Evolutionary conservation across 2,113 vertebrate genomes (phyloP).

Genomic region (Lepidothrix coronata): DNA sequence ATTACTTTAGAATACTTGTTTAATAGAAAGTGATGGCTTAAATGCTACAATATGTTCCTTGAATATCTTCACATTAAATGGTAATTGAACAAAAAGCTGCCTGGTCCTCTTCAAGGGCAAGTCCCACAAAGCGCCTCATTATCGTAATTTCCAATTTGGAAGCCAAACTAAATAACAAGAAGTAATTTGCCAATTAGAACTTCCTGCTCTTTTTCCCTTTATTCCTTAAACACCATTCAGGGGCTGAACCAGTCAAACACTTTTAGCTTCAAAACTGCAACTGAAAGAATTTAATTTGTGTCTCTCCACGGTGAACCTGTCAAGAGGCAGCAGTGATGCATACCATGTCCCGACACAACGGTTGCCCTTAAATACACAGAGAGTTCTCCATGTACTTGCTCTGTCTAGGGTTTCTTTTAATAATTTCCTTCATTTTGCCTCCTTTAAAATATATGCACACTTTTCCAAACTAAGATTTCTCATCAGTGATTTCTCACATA

Average conservation of each 20-base stretch:
- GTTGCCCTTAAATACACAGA: conserved; percentile 53
- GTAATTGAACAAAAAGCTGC: conserved; percentile 80
- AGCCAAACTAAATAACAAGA: conserved; percentile 87
- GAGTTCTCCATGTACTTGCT: conserved; percentile 25
- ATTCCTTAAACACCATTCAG: conserved; percentile 81
- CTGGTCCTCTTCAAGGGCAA: conserved; percentile 75
- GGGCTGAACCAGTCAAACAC: conserved; percentile 79
- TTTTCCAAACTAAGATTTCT: not conserved
- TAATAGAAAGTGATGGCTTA: conserved; percentile 83
- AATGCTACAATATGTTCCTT: conserved; percentile 82
- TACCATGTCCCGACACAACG: conserved; percentile 64
- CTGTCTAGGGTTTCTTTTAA: conserved; percentile 49
- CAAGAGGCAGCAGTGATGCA: conserved; percentile 75
- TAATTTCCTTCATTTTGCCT: conserved; percentile 62
- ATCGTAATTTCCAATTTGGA: conserved; percentile 85
- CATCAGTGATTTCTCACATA: not conserved
- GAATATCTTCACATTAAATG: conserved; percentile 79
- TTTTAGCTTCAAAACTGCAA: conserved; percentile 81
- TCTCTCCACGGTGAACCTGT: conserved; percentile 75
- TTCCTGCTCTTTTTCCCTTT: conserved; percentile 81
- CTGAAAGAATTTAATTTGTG: conserved; percentile 79
- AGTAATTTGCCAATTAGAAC: conserved; percentile 91
- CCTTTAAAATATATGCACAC: not conserved
- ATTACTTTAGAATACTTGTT: conserved; percentile 78
- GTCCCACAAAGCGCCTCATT: conserved; percentile 85